Conservation (phyloP, 2,113 vertebrate genomes). For the Oryzias melastigma region DNA sequence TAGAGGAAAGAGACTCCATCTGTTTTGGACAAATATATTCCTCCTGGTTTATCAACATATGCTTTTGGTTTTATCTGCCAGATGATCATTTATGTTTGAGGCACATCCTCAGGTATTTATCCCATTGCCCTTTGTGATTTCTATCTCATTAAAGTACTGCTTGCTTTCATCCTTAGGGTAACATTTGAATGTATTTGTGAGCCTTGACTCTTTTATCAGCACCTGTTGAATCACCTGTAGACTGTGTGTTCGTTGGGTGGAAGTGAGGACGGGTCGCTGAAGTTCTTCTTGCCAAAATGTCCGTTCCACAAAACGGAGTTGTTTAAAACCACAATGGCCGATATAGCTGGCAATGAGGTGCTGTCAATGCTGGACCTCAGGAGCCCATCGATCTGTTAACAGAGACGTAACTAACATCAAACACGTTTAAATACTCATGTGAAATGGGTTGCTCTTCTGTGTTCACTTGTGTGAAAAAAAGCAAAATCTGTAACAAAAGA, state of each 20-base stretch:
- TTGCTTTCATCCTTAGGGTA: too few species aligned
- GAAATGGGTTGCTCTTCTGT: too few species aligned
- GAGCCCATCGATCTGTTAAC: constrained; percentile 79
- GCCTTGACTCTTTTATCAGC: neutral
- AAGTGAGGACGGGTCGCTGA: constrained; percentile 79
- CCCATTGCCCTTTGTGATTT: too few species aligned
- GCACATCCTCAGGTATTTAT: too few species aligned
- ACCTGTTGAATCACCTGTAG: constrained; percentile 81
- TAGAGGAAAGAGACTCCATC: neutral
- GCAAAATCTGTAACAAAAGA: too few species aligned
- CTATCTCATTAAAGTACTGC: too few species aligned
- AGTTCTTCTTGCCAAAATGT: constrained; percentile 87
- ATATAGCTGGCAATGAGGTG: constrained; percentile 82
- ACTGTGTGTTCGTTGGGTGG: constrained; percentile 86
- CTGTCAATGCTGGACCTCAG: constrained; percentile 75
- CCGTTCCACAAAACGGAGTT: constrained; percentile 92
- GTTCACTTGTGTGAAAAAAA: too few species aligned
- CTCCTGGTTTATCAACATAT: constrained; percentile 5
- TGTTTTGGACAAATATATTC: neutral
- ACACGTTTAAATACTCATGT: neutral
- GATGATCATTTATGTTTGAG: too few species aligned
- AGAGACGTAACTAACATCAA: constrained; percentile 2
- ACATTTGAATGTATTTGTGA: too few species aligned
- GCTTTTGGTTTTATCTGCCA: too few species aligned
- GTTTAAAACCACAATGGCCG: constrained; percentile 86